Conservation (phyloP, 2,888 invertebrate species). For the Elysia crispata region DNA sequence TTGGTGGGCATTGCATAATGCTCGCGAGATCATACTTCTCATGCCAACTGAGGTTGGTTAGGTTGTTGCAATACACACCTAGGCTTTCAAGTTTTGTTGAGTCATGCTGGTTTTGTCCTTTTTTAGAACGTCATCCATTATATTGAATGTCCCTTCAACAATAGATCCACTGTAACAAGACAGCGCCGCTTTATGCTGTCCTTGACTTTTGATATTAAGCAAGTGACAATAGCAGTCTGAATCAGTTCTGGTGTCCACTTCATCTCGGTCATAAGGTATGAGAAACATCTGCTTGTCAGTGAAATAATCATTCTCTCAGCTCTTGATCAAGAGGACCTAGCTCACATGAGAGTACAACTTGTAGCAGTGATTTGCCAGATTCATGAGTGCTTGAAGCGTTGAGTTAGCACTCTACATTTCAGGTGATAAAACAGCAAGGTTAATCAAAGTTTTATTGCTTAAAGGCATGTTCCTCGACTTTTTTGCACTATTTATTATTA, state of each 20-base stretch:
- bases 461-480: background rate
- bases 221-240: slow-evolving; percentile 23
- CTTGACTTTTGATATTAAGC: slow-evolving; percentile 3
- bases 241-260: slow-evolving; percentile 18
- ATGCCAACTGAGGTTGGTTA: slow-evolving; percentile 13
- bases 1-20: slow-evolving; percentile 11
- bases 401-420: background rate
- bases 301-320: background rate
- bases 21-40: slow-evolving; percentile 18
- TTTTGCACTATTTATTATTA: background rate
- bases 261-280: slow-evolving; percentile 12
- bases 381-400: slow-evolving; percentile 3
- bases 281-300: slow-evolving; percentile 22
- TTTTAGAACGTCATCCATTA: slow-evolving; percentile 35
- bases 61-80: background rate
- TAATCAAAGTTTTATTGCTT: background rate
- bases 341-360: background rate
- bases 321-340: background rate
- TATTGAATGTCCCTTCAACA: slow-evolving; percentile 37
- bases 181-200: slow-evolving; percentile 5
- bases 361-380: background rate
- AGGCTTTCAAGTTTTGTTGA: slow-evolving; percentile 17
- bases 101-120: slow-evolving; percentile 25
- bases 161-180: slow-evolving; percentile 26
- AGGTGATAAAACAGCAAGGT: background rate